phyloP scores from a whole-genome alignment of 2,797 vertebrate species.

The Lepilemur ruficaudatus region DNA sequence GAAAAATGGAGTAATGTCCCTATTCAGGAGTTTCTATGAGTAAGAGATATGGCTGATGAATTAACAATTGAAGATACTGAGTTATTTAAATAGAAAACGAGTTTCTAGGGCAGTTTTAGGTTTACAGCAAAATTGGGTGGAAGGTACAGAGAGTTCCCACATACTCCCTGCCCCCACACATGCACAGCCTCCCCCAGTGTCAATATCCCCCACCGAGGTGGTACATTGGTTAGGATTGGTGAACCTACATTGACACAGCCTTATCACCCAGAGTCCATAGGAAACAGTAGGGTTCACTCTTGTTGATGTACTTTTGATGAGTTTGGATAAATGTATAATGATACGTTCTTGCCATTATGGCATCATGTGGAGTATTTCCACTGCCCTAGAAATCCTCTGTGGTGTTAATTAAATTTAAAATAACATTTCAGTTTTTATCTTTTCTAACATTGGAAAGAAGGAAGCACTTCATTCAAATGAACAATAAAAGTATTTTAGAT shows the following conservation, averaged over 20 bases:
- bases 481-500: background rate
- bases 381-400: background rate
- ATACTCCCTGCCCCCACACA: accelerated
- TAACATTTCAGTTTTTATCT: background rate
- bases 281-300: background rate
- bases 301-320: background rate
- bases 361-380: background rate
- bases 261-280: background rate
- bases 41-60: background rate
- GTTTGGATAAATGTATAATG: background rate
- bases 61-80: background rate
- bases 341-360: accelerated
- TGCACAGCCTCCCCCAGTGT: background rate
- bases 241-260: background rate
- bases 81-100: background rate
- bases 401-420: background rate
- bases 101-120: background rate
- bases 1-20: background rate
- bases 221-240: background rate
- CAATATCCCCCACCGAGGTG: background rate
- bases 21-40: background rate
- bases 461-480: background rate
- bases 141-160: background rate
- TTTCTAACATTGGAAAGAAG: background rate
- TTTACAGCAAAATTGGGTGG: background rate